phyloP scores from a whole-genome alignment of 1,140 invertebrate genomes.

The Eufriesea mexicana region DNA sequence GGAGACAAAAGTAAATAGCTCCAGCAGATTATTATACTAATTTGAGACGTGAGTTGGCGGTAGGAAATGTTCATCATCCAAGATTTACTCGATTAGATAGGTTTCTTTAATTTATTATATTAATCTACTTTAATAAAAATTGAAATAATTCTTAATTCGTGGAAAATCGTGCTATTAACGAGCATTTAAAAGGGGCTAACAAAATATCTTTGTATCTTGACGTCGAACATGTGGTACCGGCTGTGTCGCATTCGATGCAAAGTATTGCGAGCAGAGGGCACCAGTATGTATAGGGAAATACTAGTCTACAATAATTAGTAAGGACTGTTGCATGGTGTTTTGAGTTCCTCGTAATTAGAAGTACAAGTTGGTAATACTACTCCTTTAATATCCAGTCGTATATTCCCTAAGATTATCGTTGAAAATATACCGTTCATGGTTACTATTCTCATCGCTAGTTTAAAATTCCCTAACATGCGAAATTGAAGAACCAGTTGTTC shows the following conservation, averaged over 20 bases:
- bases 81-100: too few species aligned
- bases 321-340: constrained; percentile 16
- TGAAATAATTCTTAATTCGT: not conserved
- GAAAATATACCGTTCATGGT: not conserved
- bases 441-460: not conserved
- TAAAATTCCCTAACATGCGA: not conserved
- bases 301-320: constrained; percentile 8
- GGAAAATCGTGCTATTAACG: not conserved
- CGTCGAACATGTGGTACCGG: not conserved
- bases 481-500: not conserved
- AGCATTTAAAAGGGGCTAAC: not conserved
- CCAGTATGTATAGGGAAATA: not conserved
- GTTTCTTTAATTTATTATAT: too few species aligned
- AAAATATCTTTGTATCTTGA: not conserved
- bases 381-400: constrained; percentile 5
- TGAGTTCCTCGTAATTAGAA: constrained; percentile 29
- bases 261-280: not conserved
- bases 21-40: too few species aligned
- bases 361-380: constrained; percentile 26
- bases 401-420: constrained; percentile 1
- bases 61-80: too few species aligned
- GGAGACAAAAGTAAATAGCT: too few species aligned
- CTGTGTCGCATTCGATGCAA: not conserved
- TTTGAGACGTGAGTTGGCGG: too few species aligned
- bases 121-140: not conserved